Percentiles rank a stretch among this genome's conserved stretches.
These are phyloP conservation scores for Drosophila tani DNA, from an alignment of 1,140 invertebrate genomes.

Conservation along the genomic window DNA sequence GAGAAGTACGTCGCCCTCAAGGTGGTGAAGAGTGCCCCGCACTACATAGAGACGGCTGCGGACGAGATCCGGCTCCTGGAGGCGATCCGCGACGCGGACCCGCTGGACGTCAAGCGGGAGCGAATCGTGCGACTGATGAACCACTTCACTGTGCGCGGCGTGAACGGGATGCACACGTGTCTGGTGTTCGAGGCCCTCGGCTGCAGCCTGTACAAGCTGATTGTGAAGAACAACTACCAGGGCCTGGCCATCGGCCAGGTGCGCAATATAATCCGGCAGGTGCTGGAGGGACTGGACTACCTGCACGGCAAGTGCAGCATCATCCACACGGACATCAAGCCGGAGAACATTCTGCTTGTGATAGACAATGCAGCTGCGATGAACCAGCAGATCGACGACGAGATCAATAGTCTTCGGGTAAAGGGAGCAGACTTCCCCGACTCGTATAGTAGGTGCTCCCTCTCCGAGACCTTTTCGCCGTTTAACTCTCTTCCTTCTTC, in stretches of 20 bases:
- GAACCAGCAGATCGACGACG: conserved; percentile 95
- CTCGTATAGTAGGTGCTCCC: conserved; percentile 79
- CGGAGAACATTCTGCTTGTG: conserved; percentile 98
- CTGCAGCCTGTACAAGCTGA: conserved; percentile 98
- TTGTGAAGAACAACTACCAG: conserved; percentile 98
- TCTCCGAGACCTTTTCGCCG: neutral
- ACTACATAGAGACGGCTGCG: conserved; percentile 99
- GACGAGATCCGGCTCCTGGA: conserved; percentile 99
- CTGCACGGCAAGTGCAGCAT: conserved; percentile 98
- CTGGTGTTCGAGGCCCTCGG: conserved; percentile 99
- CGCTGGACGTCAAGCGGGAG: conserved; percentile 94
- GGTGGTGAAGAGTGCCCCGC: conserved; percentile 99
- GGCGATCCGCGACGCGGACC: conserved; percentile 96
- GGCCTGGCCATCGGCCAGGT: conserved; percentile 98
- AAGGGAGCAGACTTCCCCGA: conserved; percentile 86
- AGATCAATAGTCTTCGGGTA: conserved; percentile 91
- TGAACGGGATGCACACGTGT: conserved; percentile 97
- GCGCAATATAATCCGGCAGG: conserved; percentile 97
- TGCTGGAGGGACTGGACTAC: conserved; percentile 97
- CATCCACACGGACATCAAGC: conserved; percentile 99
- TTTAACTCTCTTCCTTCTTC: neutral
- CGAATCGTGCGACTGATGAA: conserved; percentile 98
- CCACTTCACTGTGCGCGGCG: conserved; percentile 98
- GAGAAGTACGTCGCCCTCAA: conserved; percentile 98
- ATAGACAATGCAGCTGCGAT: conserved; percentile 92